A percentile compares a stretch with the other conserved stretches of the same genome.
Evolutionary conservation across 2,888 invertebrate genomes (phyloP).

Genomic region (Coelopa pilipes): DNA sequence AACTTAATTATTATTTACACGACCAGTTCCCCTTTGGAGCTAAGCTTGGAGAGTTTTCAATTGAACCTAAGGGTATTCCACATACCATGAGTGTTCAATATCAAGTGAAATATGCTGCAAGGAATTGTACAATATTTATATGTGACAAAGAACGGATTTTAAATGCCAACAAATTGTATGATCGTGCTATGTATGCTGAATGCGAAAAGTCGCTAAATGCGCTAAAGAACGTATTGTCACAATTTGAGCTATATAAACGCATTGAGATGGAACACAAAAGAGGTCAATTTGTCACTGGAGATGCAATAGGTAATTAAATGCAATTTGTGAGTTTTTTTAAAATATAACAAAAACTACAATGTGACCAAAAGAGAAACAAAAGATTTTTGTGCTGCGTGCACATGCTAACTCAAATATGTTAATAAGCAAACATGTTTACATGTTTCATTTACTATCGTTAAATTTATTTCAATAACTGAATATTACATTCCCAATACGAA

Average conservation of each 20-base stretch:
- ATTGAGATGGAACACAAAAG: slow-evolving; percentile 53
- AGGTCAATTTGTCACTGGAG: slow-evolving; percentile 44
- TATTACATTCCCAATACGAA: not conserved
- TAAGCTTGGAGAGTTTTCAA: slow-evolving; percentile 41
- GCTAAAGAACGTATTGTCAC: slow-evolving; percentile 20
- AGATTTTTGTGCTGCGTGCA: not conserved
- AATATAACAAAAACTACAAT: too few species aligned
- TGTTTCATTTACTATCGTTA: not conserved
- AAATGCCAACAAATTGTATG: slow-evolving; percentile 50
- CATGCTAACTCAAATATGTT: not conserved
- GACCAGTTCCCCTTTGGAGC: slow-evolving; percentile 46
- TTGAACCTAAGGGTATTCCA: slow-evolving; percentile 44
- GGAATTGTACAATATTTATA: slow-evolving; percentile 51
- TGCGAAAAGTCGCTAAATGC: slow-evolving; percentile 49
- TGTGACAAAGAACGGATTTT: slow-evolving; percentile 47
- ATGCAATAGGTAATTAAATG: slow-evolving; percentile 44
- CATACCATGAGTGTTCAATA: slow-evolving; percentile 53
- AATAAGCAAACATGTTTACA: not conserved
- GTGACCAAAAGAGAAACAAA: too few species aligned
- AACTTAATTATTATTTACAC: slow-evolving; percentile 51
- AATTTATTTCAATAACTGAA: not conserved
- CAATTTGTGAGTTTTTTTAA: not conserved
- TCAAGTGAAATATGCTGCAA: slow-evolving; percentile 54
- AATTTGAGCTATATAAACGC: slow-evolving; percentile 42
- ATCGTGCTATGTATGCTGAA: slow-evolving; percentile 49